A percentile compares a stretch with the other conserved stretches of the same genome.
Conservation (phyloP, 2,797 vertebrate genomes). For the Lycodopsis pacificus region DNA sequence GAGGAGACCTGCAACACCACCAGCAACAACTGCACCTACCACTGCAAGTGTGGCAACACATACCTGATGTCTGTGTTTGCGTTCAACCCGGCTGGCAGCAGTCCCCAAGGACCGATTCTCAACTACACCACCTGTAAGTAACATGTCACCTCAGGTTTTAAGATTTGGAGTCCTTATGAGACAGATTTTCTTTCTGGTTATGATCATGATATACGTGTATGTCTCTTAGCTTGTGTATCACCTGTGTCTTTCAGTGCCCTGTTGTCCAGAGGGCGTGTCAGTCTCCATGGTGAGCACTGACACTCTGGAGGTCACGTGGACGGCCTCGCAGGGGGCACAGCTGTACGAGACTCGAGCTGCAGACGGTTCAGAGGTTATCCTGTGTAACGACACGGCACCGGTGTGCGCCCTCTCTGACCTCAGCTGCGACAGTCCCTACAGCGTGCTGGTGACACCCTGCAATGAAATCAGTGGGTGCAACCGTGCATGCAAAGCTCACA, state of each 20-base stretch:
- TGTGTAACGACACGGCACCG: conserved; percentile 89
- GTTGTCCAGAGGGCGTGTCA: conserved; percentile 87
- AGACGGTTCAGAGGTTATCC: conserved; percentile 61
- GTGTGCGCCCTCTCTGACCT: conserved; percentile 90
- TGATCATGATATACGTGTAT: neutral
- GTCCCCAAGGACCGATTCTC: conserved; percentile 84
- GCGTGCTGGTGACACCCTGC: conserved; percentile 86
- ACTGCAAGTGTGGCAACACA: conserved; percentile 90
- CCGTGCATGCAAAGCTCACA: conserved; percentile 78
- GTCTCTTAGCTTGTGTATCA: neutral
- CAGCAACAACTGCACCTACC: conserved; percentile 83
- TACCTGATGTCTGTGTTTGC: conserved; percentile 91
- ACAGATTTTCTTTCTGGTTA: neutral
- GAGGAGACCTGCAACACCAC: conserved; percentile 90
- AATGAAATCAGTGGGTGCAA: conserved; percentile 89
- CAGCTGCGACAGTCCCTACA: conserved; percentile 86
- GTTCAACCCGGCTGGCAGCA: conserved; percentile 89
- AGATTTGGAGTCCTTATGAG: neutral
- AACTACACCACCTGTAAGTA: conserved; percentile 91
- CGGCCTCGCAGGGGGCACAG: conserved; percentile 87
- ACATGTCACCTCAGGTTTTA: neutral
- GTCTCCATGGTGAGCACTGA: conserved; percentile 83
- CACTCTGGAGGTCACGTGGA: conserved; percentile 88
- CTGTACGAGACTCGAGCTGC: conserved; percentile 87
- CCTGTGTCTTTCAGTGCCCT: conserved; percentile 85